phyloP scores from a whole-genome alignment of 2,797 vertebrate genomes.

The Poecile montanus region DNA sequence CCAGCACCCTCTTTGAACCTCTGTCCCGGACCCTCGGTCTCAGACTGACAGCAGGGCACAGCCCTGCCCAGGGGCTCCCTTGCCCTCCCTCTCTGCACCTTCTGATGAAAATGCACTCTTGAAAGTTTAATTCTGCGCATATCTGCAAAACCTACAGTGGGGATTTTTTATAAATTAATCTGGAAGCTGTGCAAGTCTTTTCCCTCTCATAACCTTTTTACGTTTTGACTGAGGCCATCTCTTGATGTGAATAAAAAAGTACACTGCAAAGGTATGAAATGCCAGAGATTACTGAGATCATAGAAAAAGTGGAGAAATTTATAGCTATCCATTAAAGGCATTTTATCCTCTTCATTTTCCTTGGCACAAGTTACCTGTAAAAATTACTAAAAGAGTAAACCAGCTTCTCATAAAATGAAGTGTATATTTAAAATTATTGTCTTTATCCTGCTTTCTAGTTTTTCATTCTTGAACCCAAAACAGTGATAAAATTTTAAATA shows the following conservation, averaged over 20 bases:
- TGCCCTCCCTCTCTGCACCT: neutral
- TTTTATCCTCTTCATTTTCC: conserved; percentile 30
- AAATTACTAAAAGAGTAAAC: conserved; percentile 38
- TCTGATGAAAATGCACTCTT: neutral
- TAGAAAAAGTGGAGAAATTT: conserved; percentile 45
- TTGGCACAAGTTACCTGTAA: conserved; percentile 45
- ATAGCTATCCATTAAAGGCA: conserved; percentile 31
- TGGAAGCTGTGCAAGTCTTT: conserved; percentile 5
- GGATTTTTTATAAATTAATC: conserved; percentile 1
- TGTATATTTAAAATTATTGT: neutral
- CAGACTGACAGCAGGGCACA: neutral
- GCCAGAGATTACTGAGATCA: conserved; percentile 54
- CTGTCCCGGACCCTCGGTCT: neutral
- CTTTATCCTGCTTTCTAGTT: conserved; percentile 11
- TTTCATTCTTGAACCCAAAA: neutral
- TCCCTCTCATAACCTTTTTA: conserved; percentile 31
- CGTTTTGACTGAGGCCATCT: conserved; percentile 36
- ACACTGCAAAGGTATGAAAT: conserved; percentile 47
- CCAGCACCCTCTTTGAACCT: neutral
- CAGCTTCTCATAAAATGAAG: conserved; percentile 11
- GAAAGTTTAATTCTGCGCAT: neutral
- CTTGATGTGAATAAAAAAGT: conserved; percentile 44
- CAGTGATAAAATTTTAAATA: conserved; percentile 26
- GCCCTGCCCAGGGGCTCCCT: neutral
- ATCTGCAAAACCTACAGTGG: neutral